These are phyloP conservation scores for Peromyscus attwateri DNA, from an alignment of 2,797 vertebrate genomes.

Conservation along the genomic window DNA sequence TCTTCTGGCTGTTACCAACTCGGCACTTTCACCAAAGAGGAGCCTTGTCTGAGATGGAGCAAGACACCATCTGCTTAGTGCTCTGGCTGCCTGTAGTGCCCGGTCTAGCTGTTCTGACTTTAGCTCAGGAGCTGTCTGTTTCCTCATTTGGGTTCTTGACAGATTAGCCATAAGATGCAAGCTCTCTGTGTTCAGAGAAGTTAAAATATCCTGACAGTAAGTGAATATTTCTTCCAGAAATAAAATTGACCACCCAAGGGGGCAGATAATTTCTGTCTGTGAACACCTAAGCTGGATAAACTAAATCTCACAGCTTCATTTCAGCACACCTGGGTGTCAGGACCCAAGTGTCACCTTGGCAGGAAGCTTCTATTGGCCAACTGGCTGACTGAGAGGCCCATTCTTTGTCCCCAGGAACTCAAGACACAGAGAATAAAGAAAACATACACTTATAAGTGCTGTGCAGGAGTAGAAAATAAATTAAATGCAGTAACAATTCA, in stretches of 20 bases:
- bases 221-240: slow-evolving; percentile 60
- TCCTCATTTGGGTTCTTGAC: slow-evolving; percentile 46
- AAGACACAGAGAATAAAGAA: slow-evolving; percentile 6
- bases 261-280: slow-evolving; percentile 38
- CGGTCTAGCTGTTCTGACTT: slow-evolving; percentile 29
- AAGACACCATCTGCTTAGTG: not conserved
- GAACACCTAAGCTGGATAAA: not conserved
- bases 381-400: not conserved
- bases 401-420: not conserved
- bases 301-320: slow-evolving; percentile 46
- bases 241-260: not conserved
- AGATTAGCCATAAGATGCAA: slow-evolving; percentile 1
- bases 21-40: not conserved
- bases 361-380: not conserved
- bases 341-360: not conserved
- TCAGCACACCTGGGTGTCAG: not conserved
- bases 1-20: not conserved
- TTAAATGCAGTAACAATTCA: not conserved
- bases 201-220: slow-evolving; percentile 50
- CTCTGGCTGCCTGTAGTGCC: not conserved
- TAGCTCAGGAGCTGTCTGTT: slow-evolving; percentile 28
- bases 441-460: not conserved
- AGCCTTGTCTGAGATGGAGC: not conserved
- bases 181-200: not conserved
- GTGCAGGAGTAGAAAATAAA: not conserved